A percentile compares a stretch with the other conserved stretches of the same genome.
Evolutionary conservation across 1,140 invertebrate species (phyloP).

Genomic region (Rhysida immarginata): DNA sequence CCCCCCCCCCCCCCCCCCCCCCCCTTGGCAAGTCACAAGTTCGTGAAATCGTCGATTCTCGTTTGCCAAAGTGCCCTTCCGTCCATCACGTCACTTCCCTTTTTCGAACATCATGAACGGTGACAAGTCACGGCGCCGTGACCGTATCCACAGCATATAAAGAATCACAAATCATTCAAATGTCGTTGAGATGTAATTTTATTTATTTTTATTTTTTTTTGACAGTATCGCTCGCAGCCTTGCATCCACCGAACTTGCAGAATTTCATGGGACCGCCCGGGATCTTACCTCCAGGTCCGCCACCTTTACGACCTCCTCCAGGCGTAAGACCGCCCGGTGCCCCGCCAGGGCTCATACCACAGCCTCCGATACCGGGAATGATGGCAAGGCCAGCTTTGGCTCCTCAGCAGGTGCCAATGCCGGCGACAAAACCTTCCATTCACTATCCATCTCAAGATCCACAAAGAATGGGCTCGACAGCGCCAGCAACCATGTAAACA

Average conservation of each 20-base stretch:
- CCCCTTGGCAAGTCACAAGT: too few relatives aligned
- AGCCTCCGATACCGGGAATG: slow-evolving; percentile 25
- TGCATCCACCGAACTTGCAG: slow-evolving; percentile 23
- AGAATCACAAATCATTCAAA: too few relatives aligned
- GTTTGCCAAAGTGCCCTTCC: too few relatives aligned
- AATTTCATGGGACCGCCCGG: slow-evolving; percentile 28
- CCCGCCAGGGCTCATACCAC: slow-evolving; percentile 37
- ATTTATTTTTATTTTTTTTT: too few relatives aligned
- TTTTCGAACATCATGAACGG: too few relatives aligned
- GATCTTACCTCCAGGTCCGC: slow-evolving; percentile 24
- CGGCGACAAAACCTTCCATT: slow-evolving; percentile 34
- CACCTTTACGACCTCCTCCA: slow-evolving; percentile 29
- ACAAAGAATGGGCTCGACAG: slow-evolving; percentile 54
- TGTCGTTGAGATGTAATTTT: too few relatives aligned
- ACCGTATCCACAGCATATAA: too few relatives aligned
- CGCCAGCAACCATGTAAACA: background rate
- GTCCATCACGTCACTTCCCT: too few relatives aligned
- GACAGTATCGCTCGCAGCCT: slow-evolving; percentile 11
- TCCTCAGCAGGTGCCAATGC: slow-evolving; percentile 11
- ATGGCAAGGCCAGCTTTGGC: slow-evolving; percentile 20
- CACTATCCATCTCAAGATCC: slow-evolving; percentile 94
- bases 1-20: too few relatives aligned
- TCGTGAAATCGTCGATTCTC: too few relatives aligned
- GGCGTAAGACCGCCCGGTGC: slow-evolving; percentile 36
- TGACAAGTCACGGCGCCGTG: too few relatives aligned